Percentiles rank a stretch among this genome's conserved stretches.
Conservation (phyloP, 2,797 vertebrate genomes). For the Limnodromus scolopaceus region DNA sequence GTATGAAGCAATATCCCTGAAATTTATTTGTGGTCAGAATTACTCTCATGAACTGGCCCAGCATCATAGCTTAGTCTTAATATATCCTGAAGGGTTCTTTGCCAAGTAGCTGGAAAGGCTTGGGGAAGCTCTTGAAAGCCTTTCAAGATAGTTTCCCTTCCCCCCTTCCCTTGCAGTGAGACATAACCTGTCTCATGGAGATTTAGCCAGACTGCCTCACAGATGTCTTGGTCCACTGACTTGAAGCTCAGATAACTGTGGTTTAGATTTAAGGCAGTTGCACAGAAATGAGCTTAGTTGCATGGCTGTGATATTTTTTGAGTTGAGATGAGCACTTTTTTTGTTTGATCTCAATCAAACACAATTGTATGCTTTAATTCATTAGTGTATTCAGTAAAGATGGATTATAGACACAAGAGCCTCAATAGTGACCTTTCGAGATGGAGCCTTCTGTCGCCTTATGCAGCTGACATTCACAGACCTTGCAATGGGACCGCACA, state of each 20-base stretch:
- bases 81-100: constrained; percentile 36
- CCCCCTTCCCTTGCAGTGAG: background rate
- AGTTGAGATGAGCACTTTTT: background rate
- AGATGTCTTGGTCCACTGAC: constrained; percentile 19
- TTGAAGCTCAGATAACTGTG: constrained; percentile 30
- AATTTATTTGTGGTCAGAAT: background rate
- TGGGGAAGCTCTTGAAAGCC: constrained; percentile 24
- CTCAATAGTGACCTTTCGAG: background rate
- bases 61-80: background rate
- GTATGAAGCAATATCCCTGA: constrained; percentile 4
- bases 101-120: constrained; percentile 33
- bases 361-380: background rate
- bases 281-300: background rate
- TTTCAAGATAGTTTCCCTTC: constrained; percentile 50
- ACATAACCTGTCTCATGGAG: constrained; percentile 12
- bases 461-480: background rate
- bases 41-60: constrained; percentile 17
- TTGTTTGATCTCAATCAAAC: no score
- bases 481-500: background rate
- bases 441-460: background rate
- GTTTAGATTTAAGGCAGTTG: background rate
- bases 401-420: background rate
- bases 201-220: background rate
- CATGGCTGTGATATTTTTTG: background rate
- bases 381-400: background rate